phyloP scores from a whole-genome alignment of 2,797 vertebrate species.

The Falco cherrug region DNA sequence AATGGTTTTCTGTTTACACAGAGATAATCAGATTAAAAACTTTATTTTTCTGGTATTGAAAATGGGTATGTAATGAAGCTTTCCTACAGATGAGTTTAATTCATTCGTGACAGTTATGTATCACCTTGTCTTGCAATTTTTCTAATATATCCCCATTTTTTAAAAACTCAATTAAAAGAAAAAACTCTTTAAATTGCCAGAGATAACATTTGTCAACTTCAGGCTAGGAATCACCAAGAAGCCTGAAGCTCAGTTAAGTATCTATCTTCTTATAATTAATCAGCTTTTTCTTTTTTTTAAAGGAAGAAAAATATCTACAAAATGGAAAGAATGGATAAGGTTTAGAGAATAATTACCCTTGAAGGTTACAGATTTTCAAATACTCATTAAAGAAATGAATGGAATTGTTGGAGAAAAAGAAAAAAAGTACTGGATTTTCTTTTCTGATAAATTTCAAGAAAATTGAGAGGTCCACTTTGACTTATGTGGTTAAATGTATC shows the following conservation, averaged over 20 bases:
- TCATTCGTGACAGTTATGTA: neutral
- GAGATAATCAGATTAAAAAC: neutral
- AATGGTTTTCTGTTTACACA: neutral
- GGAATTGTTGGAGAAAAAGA: neutral
- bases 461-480: conserved; percentile 12
- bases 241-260: conserved; percentile 27
- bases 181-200: neutral
- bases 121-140: neutral
- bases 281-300: neutral
- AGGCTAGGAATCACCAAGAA: conserved; percentile 1
- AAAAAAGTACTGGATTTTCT: neutral
- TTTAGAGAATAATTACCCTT: conserved; percentile 29
- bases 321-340: conserved; percentile 20
- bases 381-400: conserved; percentile 50
- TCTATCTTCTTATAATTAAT: conserved; percentile 61
- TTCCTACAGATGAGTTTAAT: neutral
- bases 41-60: neutral
- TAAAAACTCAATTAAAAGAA: conserved; percentile 9
- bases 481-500: neutral
- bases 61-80: neutral
- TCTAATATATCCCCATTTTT: neutral
- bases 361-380: conserved; percentile 45
- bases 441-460: neutral
- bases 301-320: conserved; percentile 27
- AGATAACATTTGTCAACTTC: conserved; percentile 44